Percentiles rank a stretch among this genome's conserved stretches.
Conservation (phyloP, 2,113 vertebrate species). For the Pycnonotus jocosus region DNA sequence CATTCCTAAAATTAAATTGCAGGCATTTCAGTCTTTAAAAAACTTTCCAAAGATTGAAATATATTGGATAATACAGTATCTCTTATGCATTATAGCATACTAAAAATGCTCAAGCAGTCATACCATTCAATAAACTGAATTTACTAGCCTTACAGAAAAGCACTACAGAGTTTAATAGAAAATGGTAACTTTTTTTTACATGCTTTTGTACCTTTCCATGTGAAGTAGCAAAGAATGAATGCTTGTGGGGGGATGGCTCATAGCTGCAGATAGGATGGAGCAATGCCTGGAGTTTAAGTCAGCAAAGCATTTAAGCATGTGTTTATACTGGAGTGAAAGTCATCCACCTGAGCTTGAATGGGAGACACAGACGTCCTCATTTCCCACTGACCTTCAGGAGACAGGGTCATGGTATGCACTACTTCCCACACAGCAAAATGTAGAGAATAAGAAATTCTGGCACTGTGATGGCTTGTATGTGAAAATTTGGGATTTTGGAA, state of each 20-base stretch:
- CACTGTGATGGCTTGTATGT: background rate
- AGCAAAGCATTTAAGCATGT: background rate
- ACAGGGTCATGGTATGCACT: fast-evolving
- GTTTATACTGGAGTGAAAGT: background rate
- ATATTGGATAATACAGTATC: slow-evolving; percentile 9
- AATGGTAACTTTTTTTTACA: background rate
- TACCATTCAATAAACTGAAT: slow-evolving; percentile 22
- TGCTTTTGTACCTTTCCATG: background rate
- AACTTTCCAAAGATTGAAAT: slow-evolving; percentile 41
- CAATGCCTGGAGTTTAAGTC: background rate
- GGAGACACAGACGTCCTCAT: background rate
- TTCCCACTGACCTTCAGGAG: background rate
- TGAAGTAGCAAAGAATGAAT: background rate
- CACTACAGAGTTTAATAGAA: slow-evolving; percentile 17
- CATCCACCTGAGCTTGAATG: background rate
- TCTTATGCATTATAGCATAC: background rate
- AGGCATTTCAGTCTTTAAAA: slow-evolving; percentile 30
- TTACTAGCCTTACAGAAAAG: slow-evolving; percentile 25
- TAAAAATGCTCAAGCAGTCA: slow-evolving; percentile 15
- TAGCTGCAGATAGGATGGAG: background rate
- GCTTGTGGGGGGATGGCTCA: background rate
- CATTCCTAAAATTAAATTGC: slow-evolving; percentile 51
- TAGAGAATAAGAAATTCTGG: background rate
- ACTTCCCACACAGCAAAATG: background rate
- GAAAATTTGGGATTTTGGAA: background rate